These are phyloP conservation scores for Montifringilla adamsi DNA, from an alignment of 2,113 vertebrate genomes.

Conservation along the genomic window DNA sequence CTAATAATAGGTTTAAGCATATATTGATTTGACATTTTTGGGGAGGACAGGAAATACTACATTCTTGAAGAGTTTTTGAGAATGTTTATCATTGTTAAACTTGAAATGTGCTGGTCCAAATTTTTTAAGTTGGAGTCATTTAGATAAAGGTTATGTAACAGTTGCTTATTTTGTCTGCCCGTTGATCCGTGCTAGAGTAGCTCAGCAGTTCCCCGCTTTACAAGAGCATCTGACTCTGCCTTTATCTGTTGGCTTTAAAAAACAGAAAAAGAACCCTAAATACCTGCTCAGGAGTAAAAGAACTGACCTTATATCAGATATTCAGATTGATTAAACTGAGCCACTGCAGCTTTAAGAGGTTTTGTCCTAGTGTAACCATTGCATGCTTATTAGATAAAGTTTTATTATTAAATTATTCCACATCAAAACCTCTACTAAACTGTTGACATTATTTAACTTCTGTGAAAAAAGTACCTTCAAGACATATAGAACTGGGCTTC, in stretches of 20 bases:
- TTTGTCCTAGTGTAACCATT: slow-evolving; percentile 73
- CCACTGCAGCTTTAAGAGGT: slow-evolving; percentile 79
- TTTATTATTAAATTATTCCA: slow-evolving; percentile 78
- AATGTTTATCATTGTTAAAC: background rate
- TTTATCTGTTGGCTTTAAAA: slow-evolving; percentile 14
- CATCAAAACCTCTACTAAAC: slow-evolving; percentile 90
- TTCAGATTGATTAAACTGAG: slow-evolving; percentile 55
- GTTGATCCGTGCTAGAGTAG: background rate
- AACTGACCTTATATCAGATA: slow-evolving; percentile 35
- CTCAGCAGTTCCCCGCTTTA: background rate
- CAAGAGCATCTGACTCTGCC: background rate
- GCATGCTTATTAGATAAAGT: slow-evolving; percentile 80
- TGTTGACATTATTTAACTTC: slow-evolving; percentile 93
- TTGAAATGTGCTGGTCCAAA: background rate
- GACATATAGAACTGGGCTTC: slow-evolving; percentile 89
- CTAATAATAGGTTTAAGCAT: background rate
- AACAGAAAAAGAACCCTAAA: background rate
- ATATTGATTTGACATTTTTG: background rate
- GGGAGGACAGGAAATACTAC: slow-evolving; percentile 17
- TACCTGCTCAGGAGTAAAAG: background rate
- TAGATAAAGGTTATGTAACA: background rate
- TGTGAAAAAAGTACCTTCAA: slow-evolving; percentile 88
- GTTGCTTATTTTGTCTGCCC: slow-evolving; percentile 5
- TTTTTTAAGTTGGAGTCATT: background rate
- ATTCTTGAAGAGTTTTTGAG: slow-evolving; percentile 2